Conservation (phyloP, 2,113 vertebrate genomes). For the Ceyx cyanopectus region DNA sequence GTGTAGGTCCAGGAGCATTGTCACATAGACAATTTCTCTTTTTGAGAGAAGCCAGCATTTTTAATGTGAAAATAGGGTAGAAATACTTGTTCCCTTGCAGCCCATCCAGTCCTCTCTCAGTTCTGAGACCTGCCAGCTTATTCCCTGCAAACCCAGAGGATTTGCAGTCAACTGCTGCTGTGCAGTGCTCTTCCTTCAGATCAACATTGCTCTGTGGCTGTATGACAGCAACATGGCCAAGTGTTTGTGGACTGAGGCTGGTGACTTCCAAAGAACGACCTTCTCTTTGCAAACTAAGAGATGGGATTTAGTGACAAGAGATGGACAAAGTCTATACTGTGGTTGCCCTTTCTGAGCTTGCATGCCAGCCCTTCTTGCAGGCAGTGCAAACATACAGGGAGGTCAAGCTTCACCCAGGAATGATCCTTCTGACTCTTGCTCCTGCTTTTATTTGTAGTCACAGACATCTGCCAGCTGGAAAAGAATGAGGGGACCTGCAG, state of each 20-base stretch:
- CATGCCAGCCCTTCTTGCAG: not conserved
- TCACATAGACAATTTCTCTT: not conserved
- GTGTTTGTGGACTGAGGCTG: not conserved
- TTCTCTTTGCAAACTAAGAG: not conserved
- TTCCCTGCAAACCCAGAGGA: not conserved
- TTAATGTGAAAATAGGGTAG: not conserved
- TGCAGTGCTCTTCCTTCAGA: not conserved
- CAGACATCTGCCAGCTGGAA: slow-evolving; percentile 83
- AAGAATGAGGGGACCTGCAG: slow-evolving; percentile 87
- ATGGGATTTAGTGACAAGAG: not conserved
- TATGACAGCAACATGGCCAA: accelerated
- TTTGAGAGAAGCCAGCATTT: not conserved
- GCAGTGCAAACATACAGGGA: not conserved
- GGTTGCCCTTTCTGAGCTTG: not conserved
- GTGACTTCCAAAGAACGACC: not conserved
- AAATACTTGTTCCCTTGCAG: not conserved
- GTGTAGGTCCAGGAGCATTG: not conserved
- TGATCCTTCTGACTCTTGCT: not conserved
- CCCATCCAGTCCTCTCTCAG: not conserved
- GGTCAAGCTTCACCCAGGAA: not conserved
- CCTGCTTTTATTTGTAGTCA: slow-evolving; percentile 9
- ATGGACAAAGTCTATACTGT: accelerated
- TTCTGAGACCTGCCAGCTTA: not conserved
- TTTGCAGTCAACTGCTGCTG: not conserved
- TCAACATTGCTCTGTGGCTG: not conserved